Base-by-base conservation (phyloP, 1,140 invertebrate genomes). In the Dinoponera quadriceps region DNA sequence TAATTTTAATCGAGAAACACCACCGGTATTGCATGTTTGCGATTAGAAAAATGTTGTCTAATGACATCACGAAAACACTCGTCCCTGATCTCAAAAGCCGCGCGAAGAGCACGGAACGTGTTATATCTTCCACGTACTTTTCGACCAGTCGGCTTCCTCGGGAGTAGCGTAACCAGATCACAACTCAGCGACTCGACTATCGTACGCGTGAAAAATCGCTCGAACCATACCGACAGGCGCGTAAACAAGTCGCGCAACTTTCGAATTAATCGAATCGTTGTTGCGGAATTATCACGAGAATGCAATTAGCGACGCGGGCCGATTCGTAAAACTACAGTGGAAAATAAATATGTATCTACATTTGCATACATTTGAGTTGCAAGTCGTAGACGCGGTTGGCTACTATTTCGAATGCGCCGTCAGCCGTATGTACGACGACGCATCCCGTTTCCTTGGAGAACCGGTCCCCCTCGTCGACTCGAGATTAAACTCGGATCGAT, bases 401-500 rank as follows among this genome's bases (percentile, higher is more conserved):
- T 77, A 25, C 18, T n/a, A 27, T 55, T 27, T 38, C 33, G 51
- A 69, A 48, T 20, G 51, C 14, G 69, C 11, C 54, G 22, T 22
- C 33, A 49, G 27, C 14, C 20, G 9, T 48, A 51, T 49, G n/a
- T 66, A 75, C 18, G 25, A 44, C 44, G 33, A 55, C 20, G 63
- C 20, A 22, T 77, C 33, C 33, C 57, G 63, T 78, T 78, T 69
- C 75, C 63, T 57, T 22, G 29, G 11, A 27, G 22, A 78, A 69
- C 51, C 65, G 33, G 22, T 80, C 18, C 22, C n/a, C 18, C 38
- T 11, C 33, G 18, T 9, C 65, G 66, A 38, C 18, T 33, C 13
- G 49, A 78, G 49, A 69, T 78, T 78, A 78, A 78, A 80, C 63
- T 29, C 75, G 33, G 18, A 78, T 78, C 75, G 63, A 78, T 78